phyloP scores from a whole-genome alignment of 2,888 invertebrate genomes.

The Dione vanillae region DNA sequence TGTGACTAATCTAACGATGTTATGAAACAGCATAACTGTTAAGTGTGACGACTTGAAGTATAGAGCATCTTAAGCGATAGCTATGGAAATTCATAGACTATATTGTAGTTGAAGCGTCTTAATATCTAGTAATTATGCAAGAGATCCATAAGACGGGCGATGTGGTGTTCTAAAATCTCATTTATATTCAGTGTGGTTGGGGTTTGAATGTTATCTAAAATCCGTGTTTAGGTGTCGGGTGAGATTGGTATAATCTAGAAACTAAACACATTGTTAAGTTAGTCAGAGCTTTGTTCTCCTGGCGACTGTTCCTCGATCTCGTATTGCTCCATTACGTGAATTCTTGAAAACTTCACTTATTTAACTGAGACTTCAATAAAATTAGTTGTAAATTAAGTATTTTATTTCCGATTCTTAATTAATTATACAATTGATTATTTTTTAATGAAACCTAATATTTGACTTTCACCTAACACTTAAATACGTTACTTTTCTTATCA shows the following conservation, averaged over 20 bases:
- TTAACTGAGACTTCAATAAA: background rate
- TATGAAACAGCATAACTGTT: constrained; percentile 10
- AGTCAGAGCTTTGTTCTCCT: constrained; percentile 74
- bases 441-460: constrained; percentile 34
- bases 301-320: constrained; percentile 59
- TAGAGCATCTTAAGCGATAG: constrained; percentile 37
- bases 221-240: constrained; percentile 83
- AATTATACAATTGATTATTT: constrained; percentile 1
- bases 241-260: constrained; percentile 81
- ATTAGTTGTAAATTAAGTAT: no score
- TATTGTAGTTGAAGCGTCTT: constrained; percentile 62
- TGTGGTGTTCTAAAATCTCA: constrained; percentile 78
- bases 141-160: constrained; percentile 72
- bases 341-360: constrained; percentile 46
- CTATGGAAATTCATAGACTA: constrained; percentile 69
- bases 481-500: constrained; percentile 38
- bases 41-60: background rate
- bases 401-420: background rate
- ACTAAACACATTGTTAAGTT: constrained; percentile 83
- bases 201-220: constrained; percentile 84
- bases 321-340: constrained; percentile 60
- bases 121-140: constrained; percentile 71
- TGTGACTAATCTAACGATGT: constrained; percentile 13
- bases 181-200: constrained; percentile 82
- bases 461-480: constrained; percentile 19